Base-by-base conservation (phyloP, 2,888 invertebrate species). In the Strigamia crassipes region DNA sequence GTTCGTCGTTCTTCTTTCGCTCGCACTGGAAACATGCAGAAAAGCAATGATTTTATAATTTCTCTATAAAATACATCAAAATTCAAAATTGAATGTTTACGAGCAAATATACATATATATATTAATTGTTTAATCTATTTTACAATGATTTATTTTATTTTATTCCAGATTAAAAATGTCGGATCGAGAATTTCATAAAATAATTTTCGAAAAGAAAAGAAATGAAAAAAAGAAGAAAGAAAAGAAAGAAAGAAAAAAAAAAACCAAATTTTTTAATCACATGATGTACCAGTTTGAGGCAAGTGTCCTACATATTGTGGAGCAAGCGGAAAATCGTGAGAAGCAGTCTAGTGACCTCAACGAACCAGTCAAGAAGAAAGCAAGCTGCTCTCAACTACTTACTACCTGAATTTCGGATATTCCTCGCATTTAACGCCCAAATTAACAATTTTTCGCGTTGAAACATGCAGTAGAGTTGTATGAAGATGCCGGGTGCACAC, bases 241-340 rank as follows among this genome's bases (percentile, higher is more conserved):
- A 42, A 42, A 42, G 10, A 12, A 42, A 42, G 42, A 42, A 51
- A 46, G 15, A 51, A 3, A 51, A 51, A 51, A 46, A 46, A 51
- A 51, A 51, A 18, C 18, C 31, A 6, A 23, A 13, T 1, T 66
- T 51, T 27, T 27, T 27, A 66, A 66, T 66, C 66, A 66, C 66
- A 66, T 66, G 66, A 66, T 66, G 66, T 66, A 66, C 66, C 27
- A 66, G 66, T 66, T 66, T 27, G 31, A 66, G 66, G 23, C 66
- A 31, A 23, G 66, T 66, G 66, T 66, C 66, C 66, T 66, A 66
- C 66, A 27, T 66, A 23, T 31, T 15, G 12, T 27, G 66, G 66
- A 66, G 66, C 66, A 66, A 66, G 66, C 66, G 66, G 66, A 66
- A 66, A 66, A 66, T 66, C 66, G 66, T 66, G 66, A 9, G 66